phyloP scores from a whole-genome alignment of 2,113 vertebrate species.

The Pogona vitticeps region DNA sequence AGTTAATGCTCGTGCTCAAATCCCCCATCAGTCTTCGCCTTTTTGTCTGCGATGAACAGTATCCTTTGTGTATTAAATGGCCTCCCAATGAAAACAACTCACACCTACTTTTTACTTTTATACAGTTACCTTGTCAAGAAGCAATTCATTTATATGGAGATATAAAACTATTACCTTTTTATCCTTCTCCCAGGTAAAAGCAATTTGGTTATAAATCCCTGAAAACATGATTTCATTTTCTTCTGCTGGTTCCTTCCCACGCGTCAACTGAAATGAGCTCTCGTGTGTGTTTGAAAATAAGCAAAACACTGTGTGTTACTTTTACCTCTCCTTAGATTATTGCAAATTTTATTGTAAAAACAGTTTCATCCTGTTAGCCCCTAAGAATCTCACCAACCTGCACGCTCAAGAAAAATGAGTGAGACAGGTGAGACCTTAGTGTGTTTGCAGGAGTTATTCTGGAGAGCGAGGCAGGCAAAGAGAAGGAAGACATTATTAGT shows the following conservation, averaged over 20 bases:
- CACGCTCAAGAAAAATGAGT: background rate
- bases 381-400: background rate
- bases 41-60: background rate
- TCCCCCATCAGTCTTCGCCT: conserved; percentile 11
- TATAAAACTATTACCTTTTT: conserved; percentile 35
- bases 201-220: conserved; percentile 55
- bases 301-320: conserved; percentile 22
- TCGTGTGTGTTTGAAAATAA: conserved; percentile 40
- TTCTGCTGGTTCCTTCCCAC: conserved; percentile 40
- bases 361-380: conserved; percentile 19
- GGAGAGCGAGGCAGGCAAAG: background rate
- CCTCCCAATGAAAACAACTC: conserved; percentile 44
- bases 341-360: conserved; percentile 43
- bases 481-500: background rate
- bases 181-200: conserved; percentile 41
- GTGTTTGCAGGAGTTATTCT: background rate
- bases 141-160: conserved; percentile 42
- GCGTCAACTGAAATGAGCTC: conserved; percentile 22
- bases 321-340: conserved; percentile 2
- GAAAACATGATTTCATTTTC: conserved; percentile 54
- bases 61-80: background rate
- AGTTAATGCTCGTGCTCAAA: conserved; percentile 6
- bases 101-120: conserved; percentile 16
- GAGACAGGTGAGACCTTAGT: background rate
- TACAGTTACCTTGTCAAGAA: conserved; percentile 50